Base-by-base conservation (phyloP, 2,113 vertebrate genomes). In the Pogonocichla stellata region DNA sequence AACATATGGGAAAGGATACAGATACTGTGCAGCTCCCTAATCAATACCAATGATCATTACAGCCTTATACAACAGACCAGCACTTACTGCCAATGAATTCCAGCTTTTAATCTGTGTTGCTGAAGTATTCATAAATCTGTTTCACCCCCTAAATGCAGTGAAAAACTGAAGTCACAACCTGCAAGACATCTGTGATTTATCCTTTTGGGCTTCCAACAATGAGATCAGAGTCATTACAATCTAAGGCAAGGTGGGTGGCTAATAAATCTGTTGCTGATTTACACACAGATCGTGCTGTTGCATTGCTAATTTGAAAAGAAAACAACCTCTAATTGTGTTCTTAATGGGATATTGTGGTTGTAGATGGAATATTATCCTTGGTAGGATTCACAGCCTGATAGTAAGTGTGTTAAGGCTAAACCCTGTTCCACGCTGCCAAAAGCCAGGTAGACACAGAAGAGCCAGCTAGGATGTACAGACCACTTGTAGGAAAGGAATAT, bases 101-200 rank as follows among this genome's bases (percentile, higher is more conserved):
- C 74, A 87, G 67, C 75, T 92, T 93, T 95, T 88, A 71, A 86
- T 80, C 64, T 78, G 38, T 2, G 2, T 66, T 86, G n/a, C n/a
- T 90, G 66, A 88, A 88, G 81, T 88, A 94, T 94, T 94, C 85
- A 96, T 94, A 94, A 96, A 96, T 95, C 87, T 91, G 40, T 73
- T 95, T 94, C 81, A 72, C 13, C 47, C 15, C 3, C 57, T 86
- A 92, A 95, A 94, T 73, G 54, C 66, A 87, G 45, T 54, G 40
- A 94, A 95, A 93, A 86, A 70, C 45, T 86, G 72, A 88, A 96
- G 79, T 78, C 79, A 86, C 75, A 90, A 90, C 74, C 74, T 48
- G 54, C 33, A 85, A 88, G 87, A 67, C 62, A 79, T 86, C 42
- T 70, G 60, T 82, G 92, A 96, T 96, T 96, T 96, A 96, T 96